Evolutionary conservation across 2,888 invertebrate species (phyloP).

Genomic region (Dioctria rufipes): DNA sequence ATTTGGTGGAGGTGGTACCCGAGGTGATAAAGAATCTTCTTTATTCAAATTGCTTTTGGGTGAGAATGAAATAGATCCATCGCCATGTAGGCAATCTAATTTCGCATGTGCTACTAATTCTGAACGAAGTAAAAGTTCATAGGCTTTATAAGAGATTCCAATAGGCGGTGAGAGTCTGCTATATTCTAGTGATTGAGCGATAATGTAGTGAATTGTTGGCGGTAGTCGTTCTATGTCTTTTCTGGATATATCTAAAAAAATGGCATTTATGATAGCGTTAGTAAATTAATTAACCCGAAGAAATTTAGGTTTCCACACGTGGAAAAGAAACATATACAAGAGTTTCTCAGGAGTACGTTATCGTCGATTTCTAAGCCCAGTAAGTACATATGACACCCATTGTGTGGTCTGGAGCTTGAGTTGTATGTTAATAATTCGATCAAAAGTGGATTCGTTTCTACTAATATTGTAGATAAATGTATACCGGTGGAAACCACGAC

Average conservation of each 20-base stretch:
- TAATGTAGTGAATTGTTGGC: constrained; percentile 77
- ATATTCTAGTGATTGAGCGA: constrained; percentile 79
- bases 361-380: no score
- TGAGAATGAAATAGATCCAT: constrained; percentile 68
- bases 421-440: no score
- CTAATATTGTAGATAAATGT: no score
- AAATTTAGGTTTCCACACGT: not conserved
- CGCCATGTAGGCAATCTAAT: constrained; percentile 60
- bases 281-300: not conserved
- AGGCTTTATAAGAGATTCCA: constrained; percentile 80
- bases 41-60: constrained; percentile 71
- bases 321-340: no score
- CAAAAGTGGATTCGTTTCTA: no score
- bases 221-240: constrained; percentile 79
- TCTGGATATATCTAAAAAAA: constrained; percentile 71
- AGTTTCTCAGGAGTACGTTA: no score
- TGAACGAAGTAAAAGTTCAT: constrained; percentile 79
- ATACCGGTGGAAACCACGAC: no score
- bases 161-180: constrained; percentile 81
- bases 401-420: no score
- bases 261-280: not conserved
- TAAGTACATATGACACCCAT: no score
- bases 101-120: constrained; percentile 75
- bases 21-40: constrained; percentile 69
- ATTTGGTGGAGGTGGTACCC: constrained; percentile 65